Evolutionary conservation across 2,888 invertebrate genomes (phyloP), one percentile per base, ranked within the genome.

Genomic region (Calameuta idolon): DNA sequence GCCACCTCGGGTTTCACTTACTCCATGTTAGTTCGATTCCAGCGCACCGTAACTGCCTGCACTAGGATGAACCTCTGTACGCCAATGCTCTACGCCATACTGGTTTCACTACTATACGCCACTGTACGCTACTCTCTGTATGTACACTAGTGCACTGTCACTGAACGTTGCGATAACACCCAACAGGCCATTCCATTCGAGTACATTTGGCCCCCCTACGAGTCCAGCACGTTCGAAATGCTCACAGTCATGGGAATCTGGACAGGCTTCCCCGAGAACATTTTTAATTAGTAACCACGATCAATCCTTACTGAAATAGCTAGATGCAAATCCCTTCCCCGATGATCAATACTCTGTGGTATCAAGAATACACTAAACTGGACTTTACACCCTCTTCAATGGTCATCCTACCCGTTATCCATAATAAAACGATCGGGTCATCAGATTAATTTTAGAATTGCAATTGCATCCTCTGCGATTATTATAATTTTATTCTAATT

Each of bases 1-100:
- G 82, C 55, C 81, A 78, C 82, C 82, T 85, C 84, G 82, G 87
- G 85, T 88, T 87, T 87, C 85, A 83, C 83, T 86, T 83, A 82
- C 84, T 86, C 85, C 83, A 85, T 85, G 85, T 84, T 83, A 81
- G 85, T 85, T 83, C 85, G 82, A 78, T 86, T 85, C 83, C 83
- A 82, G 80, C 83, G 81, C 85, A 87, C 86, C 84, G 55, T 55
- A 55, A 9, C 55, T 55, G 55, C 55, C 23, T 23, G 23, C 55
- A 55, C 55, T 55, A 55, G 23, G 55, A 55, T 55, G 23, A 55
- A 55, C 55, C 55, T 55, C 9, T 55, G 9, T 55, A 55, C 55
- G 23, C 55, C 55, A 55, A 55, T 55, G 55, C 55, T 23, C 55
- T 55, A 55, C 23, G 55, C 55, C 23, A 55, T 23, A 55, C 55